These are phyloP conservation scores for Trichogramma dendrolimi DNA, from an alignment of 2,888 invertebrate genomes.

Conservation along the genomic window DNA sequence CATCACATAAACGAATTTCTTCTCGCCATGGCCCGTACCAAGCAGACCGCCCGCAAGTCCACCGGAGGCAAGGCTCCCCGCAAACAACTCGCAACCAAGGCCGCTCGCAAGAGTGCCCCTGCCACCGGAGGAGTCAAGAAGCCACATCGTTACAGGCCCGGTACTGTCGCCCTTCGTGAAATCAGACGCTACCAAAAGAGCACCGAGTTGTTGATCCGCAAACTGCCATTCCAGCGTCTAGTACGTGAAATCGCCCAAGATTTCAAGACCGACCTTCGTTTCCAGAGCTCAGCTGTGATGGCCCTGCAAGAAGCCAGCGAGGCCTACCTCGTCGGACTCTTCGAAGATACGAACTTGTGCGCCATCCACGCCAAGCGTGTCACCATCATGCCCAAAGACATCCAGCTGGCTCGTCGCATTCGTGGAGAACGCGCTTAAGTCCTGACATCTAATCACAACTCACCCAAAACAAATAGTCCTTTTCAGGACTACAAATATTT, in stretches of 20 bases:
- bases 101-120: constrained; percentile 11
- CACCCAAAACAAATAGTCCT: constrained; percentile 6
- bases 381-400: constrained; percentile 13
- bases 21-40: constrained; percentile 13
- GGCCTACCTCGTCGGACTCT: constrained; percentile 15
- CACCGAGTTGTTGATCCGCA: constrained; percentile 12
- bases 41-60: constrained; percentile 15
- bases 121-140: constrained; percentile 16
- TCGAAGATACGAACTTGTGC: constrained; percentile 12
- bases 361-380: constrained; percentile 16
- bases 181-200: constrained; percentile 20
- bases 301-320: constrained; percentile 12
- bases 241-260: constrained; percentile 17
- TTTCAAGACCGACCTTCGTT: constrained; percentile 12
- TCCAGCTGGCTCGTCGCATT: constrained; percentile 12
- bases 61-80: constrained; percentile 15
- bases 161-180: constrained; percentile 19
- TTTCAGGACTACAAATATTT: constrained; percentile 9
- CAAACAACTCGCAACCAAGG: constrained; percentile 11
- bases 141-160: constrained; percentile 15
- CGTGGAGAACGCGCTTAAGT: constrained; percentile 15
- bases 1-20: too few relatives aligned
- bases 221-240: constrained; percentile 13
- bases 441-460: background rate
- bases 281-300: constrained; percentile 17